Base-by-base conservation (phyloP, 2,888 invertebrate genomes). In the Mesoligia furuncula region DNA sequence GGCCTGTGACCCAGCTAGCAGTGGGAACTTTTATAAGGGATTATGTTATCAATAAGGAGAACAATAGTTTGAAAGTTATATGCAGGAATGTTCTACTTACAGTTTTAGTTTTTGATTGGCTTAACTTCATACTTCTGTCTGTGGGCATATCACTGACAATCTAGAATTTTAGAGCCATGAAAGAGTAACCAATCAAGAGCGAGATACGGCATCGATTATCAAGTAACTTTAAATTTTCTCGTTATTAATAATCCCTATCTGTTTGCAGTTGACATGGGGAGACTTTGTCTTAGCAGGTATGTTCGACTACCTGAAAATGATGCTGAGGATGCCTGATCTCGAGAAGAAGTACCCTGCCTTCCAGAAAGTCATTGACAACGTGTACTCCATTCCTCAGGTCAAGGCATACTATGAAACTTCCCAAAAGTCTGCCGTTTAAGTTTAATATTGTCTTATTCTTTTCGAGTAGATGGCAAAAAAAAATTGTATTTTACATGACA, bases 271-370 rank as follows among this genome's bases (percentile, higher is more conserved):
- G 24, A 89, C 89, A 1, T 90, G 91, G 92, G 93, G 87, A 6
- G 93, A 93, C 54, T 93, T 93, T 70, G 71, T 90, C 9, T 83
- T 92, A 59, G 87, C 91, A 0, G 90, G 92, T 7, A 72, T 88
- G 75, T 87, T 90, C 17, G 92, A 90, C 64, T 90, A 87, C 80
- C 62, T 93, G 9, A 91, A 90, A 73, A 24, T 39, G 0, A 81
- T 90, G 80, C 70, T 91, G 8, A 79, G 84, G 51, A 89, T 89
- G 51, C 90, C 92, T 6, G 92, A 95, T 31, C 59, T 94, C 3
- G 93, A 91, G 69, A 88, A 92, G 70, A 92, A 93, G 78, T 93
- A 93, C 82, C 95, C 95, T 0, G 90, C 90, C 24, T 81, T 96
- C 86, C 91, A 93, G 84, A 93, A 94, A 66, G 71, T 95, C 31